A percentile compares a stretch with the other conserved stretches of the same genome.
Conservation (phyloP, 92 coral and sea anemone species). For the Diadumene lineata region DNA sequence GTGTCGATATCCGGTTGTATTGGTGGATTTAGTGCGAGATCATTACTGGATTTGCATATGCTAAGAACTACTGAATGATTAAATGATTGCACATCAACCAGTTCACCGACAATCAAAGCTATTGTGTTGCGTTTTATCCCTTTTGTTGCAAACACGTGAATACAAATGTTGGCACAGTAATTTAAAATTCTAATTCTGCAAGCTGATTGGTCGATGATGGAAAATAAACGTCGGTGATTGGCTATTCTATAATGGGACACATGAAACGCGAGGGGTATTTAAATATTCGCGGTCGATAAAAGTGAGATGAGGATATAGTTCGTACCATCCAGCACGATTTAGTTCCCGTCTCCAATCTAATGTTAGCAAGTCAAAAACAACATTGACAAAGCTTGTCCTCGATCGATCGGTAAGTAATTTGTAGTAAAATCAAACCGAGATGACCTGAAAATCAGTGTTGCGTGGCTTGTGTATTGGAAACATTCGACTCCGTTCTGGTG, state of each 20-base stretch:
- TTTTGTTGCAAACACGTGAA: conserved; percentile 75
- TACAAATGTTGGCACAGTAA: conserved; percentile 70
- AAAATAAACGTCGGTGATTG: conserved; percentile 56
- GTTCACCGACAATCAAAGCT: conserved; percentile 32
- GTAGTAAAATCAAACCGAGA: not conserved
- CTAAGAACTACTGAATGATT: conserved; percentile 4
- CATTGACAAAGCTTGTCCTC: not conserved
- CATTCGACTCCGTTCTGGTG: no score
- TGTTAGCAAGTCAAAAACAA: not conserved
- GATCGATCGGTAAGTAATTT: not conserved
- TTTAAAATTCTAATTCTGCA: conserved; percentile 68
- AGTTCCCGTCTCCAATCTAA: not conserved
- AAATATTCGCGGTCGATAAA: conserved; percentile 98
- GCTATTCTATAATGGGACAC: conserved; percentile 84
- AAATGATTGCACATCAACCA: conserved; percentile 17
- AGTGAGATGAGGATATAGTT: conserved; percentile 65
- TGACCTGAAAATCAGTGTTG: no score
- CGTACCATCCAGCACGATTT: not conserved
- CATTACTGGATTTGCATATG: conserved; percentile 27
- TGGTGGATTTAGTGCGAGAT: not conserved
- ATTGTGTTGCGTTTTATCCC: conserved; percentile 48
- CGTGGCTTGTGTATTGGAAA: no score
- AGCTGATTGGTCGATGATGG: conserved; percentile 53
- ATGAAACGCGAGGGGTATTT: conserved; percentile 95
- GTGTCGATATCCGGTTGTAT: conserved; percentile 4